A percentile compares a stretch with the other conserved stretches of the same genome.
These are phyloP conservation scores for Melieria picta DNA, from an alignment of 2,888 invertebrate genomes.

Conservation along the genomic window DNA sequence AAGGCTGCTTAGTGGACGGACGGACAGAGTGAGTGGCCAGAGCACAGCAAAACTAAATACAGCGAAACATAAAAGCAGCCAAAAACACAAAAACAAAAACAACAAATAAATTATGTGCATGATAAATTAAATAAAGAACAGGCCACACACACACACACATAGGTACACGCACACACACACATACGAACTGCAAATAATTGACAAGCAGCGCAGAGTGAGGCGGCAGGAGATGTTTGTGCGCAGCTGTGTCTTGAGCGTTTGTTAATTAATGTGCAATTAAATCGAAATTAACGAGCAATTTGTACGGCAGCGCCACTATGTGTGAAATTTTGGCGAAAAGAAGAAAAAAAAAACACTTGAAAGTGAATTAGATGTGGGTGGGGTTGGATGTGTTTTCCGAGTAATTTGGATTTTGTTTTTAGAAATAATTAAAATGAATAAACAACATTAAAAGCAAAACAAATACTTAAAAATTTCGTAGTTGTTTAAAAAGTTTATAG, in stretches of 20 bases:
- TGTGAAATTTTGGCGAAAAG: not conserved
- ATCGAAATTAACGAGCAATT: slow-evolving; percentile 22
- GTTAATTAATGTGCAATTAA: slow-evolving; percentile 27
- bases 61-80: not conserved
- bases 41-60: not conserved
- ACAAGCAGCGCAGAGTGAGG: not conserved
- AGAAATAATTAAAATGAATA: too few relatives aligned
- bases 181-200: not conserved
- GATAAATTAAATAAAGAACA: slow-evolving; percentile 4
- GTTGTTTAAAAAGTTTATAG: too few relatives aligned
- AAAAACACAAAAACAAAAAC: not conserved
- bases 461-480: too few relatives aligned
- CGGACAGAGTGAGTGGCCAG: not conserved
- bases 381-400: too few relatives aligned
- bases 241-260: slow-evolving; percentile 21
- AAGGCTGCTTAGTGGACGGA: not conserved
- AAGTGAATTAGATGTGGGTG: too few relatives aligned
- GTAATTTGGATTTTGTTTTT: too few relatives aligned
- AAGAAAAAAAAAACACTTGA: too few relatives aligned
- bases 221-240: not conserved
- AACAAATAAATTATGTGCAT: slow-evolving; percentile 5
- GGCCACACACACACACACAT: not conserved
- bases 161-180: not conserved
- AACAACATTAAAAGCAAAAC: too few relatives aligned
- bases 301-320: not conserved